phyloP scores from a whole-genome alignment of 2,113 vertebrate species.

The Calidris pygmaea region DNA sequence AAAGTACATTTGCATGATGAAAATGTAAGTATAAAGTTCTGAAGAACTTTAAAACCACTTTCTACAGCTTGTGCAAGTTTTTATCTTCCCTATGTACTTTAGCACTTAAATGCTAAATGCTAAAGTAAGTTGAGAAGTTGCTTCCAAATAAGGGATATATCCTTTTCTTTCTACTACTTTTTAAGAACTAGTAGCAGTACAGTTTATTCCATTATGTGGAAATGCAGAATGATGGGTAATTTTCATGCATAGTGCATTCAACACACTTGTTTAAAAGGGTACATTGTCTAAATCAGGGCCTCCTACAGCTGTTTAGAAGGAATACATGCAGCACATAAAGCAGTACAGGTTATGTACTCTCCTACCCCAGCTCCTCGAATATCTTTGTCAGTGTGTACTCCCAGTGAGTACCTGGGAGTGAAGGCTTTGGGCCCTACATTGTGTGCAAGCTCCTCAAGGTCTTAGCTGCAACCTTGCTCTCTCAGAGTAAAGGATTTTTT shows the following conservation, averaged over 20 bases:
- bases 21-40: not conserved
- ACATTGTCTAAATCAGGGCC: not conserved
- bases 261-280: not conserved
- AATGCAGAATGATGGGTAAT: not conserved
- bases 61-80: not conserved
- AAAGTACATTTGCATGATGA: not conserved
- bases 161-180: not conserved
- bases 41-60: not conserved
- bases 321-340: not conserved
- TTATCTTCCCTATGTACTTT: not conserved
- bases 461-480: fast-evolving
- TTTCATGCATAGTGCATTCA: not conserved
- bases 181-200: not conserved
- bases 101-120: not conserved
- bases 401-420: not conserved
- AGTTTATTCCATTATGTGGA: not conserved
- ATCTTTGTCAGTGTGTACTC: not conserved
- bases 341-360: not conserved
- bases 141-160: not conserved
- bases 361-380: not conserved
- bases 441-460: not conserved
- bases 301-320: not conserved
- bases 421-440: not conserved
- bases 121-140: not conserved
- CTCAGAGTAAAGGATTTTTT: not conserved